Evolutionary conservation across 2,888 invertebrate species (phyloP).

Genomic region (Campopleginae sp.): DNA sequence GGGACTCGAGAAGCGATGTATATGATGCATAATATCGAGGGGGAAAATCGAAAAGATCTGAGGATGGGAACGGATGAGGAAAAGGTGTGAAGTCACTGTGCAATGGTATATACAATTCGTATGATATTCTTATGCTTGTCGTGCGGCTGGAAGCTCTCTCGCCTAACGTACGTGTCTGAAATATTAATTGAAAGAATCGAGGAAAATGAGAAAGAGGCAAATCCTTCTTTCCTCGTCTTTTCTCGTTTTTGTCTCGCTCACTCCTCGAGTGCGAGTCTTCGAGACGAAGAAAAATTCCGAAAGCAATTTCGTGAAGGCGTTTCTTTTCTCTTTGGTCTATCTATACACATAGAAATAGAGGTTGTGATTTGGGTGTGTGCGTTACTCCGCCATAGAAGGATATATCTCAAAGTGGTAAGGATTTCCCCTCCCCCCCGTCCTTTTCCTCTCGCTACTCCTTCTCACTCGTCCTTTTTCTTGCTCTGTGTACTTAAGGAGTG

Average conservation of each 20-base stretch:
- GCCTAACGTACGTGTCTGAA: constrained; percentile 65
- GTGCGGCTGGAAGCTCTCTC: constrained; percentile 52
- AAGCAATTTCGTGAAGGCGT: constrained; percentile 66
- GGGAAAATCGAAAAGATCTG: constrained; percentile 21
- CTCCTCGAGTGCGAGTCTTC: constrained; percentile 63
- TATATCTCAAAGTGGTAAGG: constrained; percentile 57
- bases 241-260: not conserved
- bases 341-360: constrained; percentile 34
- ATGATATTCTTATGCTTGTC: constrained; percentile 66
- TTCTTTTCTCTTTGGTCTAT: constrained; percentile 64
- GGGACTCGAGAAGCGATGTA: not conserved
- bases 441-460: constrained; percentile 34
- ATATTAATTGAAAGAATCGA: constrained; percentile 66
- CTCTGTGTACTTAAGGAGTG: constrained; percentile 59
- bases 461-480: constrained; percentile 21
- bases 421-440: constrained; percentile 31
- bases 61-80: not conserved
- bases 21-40: constrained; percentile 19
- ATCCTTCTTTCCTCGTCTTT: constrained; percentile 19
- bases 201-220: constrained; percentile 39
- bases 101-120: constrained; percentile 45
- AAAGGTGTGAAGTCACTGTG: constrained; percentile 54
- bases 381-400: constrained; percentile 43
- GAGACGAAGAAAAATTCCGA: constrained; percentile 66
- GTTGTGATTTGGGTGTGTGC: constrained; percentile 38